Base-by-base conservation (phyloP, 2,797 vertebrate genomes). In the Poeciliopsis gracilis region DNA sequence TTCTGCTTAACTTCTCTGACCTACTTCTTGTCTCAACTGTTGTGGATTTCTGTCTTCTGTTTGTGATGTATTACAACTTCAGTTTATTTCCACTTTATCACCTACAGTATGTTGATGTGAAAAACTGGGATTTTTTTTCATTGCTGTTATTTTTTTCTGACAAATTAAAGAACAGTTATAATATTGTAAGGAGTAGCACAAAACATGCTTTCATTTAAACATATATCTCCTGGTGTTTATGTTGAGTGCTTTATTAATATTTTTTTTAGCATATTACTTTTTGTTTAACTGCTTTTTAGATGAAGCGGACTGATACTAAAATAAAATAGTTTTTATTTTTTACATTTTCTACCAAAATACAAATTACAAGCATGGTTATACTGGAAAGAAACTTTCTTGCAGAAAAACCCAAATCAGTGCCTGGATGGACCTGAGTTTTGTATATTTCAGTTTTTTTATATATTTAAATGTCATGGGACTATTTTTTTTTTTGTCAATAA, bases 151-250 rank as follows among this genome's bases (percentile, higher is more conserved):
- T 20, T 20, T 38, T 55, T 13, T 63, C 51, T 74, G 38, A 33
- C 41, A 43, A 75, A 75, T 59, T 30, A 61, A 75, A 75, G 53
- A 16, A 38, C 36, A 33, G n/a, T 47, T 59, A 45, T 33, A 46
- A 61, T 45, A 28, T 46, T 61, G 41, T 8, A 15, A 20, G 38
- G 55, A 46, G 2, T 20, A 23, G 10, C 20, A 13, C 38, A 45
- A 23, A 59, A 23, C 41, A 45, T 36, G 49, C 3, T 38, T 72
- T 73, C 15, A 25, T 20, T 38, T 28, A 38, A 18, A 13, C 28
- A 1, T 45, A n/a, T 16, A 15, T 5, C 15, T 12, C 67, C 10
- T n/a, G 38, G 66, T n/a, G 20, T 38, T 53, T 51, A 72, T 2
- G 0, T 13, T 23, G 10, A 25, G 46, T 23, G 11, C n/a, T 33